phyloP scores from a whole-genome alignment of 64 coral and sea anemone genomes.

The Anthopleura sola region DNA sequence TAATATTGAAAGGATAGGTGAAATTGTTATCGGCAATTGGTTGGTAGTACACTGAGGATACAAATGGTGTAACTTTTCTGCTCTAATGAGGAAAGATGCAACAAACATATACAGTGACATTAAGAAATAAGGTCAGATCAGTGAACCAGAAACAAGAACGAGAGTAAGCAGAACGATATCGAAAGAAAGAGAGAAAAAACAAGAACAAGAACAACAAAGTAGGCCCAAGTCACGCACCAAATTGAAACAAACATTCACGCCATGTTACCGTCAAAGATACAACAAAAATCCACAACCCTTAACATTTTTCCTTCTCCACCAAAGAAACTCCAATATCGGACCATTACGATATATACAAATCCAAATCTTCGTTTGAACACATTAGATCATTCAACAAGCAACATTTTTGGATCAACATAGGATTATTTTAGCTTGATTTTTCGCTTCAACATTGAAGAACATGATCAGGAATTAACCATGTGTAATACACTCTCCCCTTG shows the following conservation, averaged over 20 bases:
- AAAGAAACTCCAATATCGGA: not conserved
- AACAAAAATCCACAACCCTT: not conserved
- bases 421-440: not conserved
- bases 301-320: not conserved
- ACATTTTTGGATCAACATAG: not conserved
- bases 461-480: not conserved
- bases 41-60: not conserved
- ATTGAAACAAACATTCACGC: not conserved
- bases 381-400: not conserved
- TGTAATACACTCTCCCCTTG: too few relatives aligned
- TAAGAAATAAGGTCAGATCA: not conserved
- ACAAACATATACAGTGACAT: not conserved
- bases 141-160: not conserved
- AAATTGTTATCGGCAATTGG: not conserved
- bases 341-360: not conserved
- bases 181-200: not conserved
- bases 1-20: not conserved
- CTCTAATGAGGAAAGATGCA: not conserved
- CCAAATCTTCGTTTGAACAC: not conserved
- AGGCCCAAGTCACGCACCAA: not conserved
- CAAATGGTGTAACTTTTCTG: not conserved
- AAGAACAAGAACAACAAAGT: not conserved
- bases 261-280: not conserved
- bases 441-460: not conserved
- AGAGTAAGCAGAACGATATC: not conserved